These are phyloP conservation scores for Musca vetustissima DNA, from an alignment of 1,140 invertebrate genomes.

Conservation along the genomic window DNA sequence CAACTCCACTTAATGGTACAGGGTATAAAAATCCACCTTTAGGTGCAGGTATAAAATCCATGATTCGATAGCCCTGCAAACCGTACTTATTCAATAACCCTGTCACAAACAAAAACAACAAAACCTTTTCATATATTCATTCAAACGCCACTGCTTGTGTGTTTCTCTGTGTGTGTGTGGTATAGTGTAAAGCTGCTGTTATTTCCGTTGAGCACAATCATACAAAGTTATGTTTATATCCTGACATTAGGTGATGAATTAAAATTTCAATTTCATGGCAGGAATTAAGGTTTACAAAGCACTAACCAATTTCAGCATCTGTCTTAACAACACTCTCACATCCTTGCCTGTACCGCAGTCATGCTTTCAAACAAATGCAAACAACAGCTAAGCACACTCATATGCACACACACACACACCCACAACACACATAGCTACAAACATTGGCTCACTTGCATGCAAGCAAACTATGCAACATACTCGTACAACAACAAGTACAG, in stretches of 20 bases:
- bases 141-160: too few species aligned
- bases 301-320: conserved; percentile 17
- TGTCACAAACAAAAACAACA: too few species aligned
- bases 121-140: too few species aligned
- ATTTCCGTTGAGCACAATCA: conserved; percentile 5
- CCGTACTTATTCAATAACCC: too few species aligned
- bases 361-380: conserved; percentile 6
- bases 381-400: neutral
- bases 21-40: too few species aligned
- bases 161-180: too few species aligned
- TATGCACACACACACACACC: neutral
- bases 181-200: conserved; percentile 11
- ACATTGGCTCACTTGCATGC: neutral
- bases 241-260: conserved; percentile 24
- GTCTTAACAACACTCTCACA: conserved; percentile 17
- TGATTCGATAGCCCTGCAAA: too few species aligned
- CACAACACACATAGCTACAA: too few species aligned
- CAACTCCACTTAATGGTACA: too few species aligned
- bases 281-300: conserved; percentile 23
- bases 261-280: conserved; percentile 24
- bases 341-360: too few species aligned
- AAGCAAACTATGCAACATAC: neutral
- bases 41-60: too few species aligned
- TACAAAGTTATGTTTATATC: conserved; percentile 19
- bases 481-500: neutral